phyloP scores from a whole-genome alignment of 1,140 invertebrate species.

The Drosophila miranda region DNA sequence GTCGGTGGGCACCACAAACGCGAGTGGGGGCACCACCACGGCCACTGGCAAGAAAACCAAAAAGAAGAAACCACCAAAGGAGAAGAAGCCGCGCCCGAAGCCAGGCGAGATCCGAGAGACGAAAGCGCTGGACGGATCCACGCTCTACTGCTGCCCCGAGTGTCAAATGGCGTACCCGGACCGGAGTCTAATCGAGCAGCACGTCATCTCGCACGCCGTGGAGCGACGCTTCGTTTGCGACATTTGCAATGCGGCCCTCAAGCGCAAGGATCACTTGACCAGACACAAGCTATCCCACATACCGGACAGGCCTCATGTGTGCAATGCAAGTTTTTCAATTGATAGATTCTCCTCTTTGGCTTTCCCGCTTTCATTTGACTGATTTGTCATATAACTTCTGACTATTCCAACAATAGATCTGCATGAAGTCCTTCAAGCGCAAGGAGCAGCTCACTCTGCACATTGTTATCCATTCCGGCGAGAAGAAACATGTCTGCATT shows the following conservation, averaged over 20 bases:
- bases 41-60: slow-evolving; percentile 89
- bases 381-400: too few relatives aligned
- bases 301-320: slow-evolving; percentile 91
- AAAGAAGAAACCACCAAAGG: slow-evolving; percentile 89
- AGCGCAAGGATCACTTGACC: slow-evolving; percentile 91
- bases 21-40: slow-evolving; percentile 68
- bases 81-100: slow-evolving; percentile 88
- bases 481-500: slow-evolving; percentile 92
- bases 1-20: slow-evolving; percentile 66
- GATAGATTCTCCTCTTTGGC: too few relatives aligned
- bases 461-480: slow-evolving; percentile 93
- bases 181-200: slow-evolving; percentile 90
- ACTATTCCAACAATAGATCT: slow-evolving; percentile 83
- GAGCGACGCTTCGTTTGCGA: slow-evolving; percentile 91
- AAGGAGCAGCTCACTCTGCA: slow-evolving; percentile 93
- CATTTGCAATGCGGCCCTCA: slow-evolving; percentile 92
- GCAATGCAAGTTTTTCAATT: slow-evolving; percentile 83
- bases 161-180: slow-evolving; percentile 94
- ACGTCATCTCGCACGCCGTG: slow-evolving; percentile 91
- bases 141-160: slow-evolving; percentile 92
- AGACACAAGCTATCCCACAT: slow-evolving; percentile 92
- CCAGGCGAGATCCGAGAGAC: slow-evolving; percentile 92
- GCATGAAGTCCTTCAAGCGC: slow-evolving; percentile 92
- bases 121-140: slow-evolving; percentile 91
- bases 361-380: too few relatives aligned